A percentile compares a stretch with the other conserved stretches of the same genome.
These are phyloP conservation scores for Drosophila kuntzei DNA, from an alignment of 2,888 invertebrate species.

Conservation along the genomic window DNA sequence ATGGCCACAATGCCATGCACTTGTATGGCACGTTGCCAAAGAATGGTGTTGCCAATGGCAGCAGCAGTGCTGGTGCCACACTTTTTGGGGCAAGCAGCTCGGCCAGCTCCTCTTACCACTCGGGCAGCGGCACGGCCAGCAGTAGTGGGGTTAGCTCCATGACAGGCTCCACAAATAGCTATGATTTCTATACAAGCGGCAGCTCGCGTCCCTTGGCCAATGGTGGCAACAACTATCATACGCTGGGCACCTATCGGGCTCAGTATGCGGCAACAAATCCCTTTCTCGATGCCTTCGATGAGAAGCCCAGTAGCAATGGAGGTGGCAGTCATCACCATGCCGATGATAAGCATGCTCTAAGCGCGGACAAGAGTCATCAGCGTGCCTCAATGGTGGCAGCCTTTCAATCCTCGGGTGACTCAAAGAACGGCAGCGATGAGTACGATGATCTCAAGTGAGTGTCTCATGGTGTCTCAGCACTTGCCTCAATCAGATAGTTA, in stretches of 20 bases:
- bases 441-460: constrained; percentile 85
- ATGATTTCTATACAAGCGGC: constrained; percentile 84
- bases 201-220: constrained; percentile 77
- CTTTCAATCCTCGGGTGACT: constrained; percentile 83
- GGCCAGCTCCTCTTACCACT: constrained; percentile 73
- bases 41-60: constrained; percentile 65
- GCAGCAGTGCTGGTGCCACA: constrained; percentile 54
- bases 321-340: constrained; percentile 37
- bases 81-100: constrained; percentile 53
- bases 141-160: constrained; percentile 85
- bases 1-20: constrained; percentile 83
- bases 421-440: constrained; percentile 85
- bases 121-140: constrained; percentile 81
- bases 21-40: constrained; percentile 85
- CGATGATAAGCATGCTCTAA: constrained; percentile 49
- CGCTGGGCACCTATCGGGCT: constrained; percentile 85
- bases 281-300: constrained; percentile 85
- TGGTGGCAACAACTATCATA: constrained; percentile 84
- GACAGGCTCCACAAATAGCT: constrained; percentile 84
- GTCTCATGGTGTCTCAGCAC: neutral
- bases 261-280: constrained; percentile 86
- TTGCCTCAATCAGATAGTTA: neutral
- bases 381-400: constrained; percentile 81
- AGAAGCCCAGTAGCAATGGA: constrained; percentile 65
- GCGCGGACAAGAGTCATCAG: constrained; percentile 65